A percentile compares a stretch with the other conserved stretches of the same genome.
Evolutionary conservation across 64 coral and sea anemone genomes (phyloP).

Genomic region (Trachythela sp.): DNA sequence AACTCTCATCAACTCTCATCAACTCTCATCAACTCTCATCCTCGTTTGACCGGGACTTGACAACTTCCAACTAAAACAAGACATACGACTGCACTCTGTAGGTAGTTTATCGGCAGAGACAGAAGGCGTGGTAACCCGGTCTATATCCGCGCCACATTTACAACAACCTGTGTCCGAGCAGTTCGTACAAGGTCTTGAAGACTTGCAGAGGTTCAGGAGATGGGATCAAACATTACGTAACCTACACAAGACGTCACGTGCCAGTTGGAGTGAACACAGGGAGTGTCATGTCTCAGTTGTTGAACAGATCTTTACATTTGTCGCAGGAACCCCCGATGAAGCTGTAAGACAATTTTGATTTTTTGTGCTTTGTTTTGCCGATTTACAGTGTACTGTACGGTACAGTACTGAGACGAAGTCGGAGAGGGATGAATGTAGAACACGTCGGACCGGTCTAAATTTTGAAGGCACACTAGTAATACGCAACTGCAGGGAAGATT

Average conservation of each 20-base stretch:
- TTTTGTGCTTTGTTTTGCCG: too few species aligned
- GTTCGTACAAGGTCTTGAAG: neutral
- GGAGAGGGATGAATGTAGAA: too few species aligned
- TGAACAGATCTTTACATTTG: conserved; percentile 82
- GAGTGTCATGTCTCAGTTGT: conserved; percentile 13
- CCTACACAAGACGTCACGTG: neutral
- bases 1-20: too few species aligned
- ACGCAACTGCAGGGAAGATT: too few species aligned
- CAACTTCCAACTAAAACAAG: neutral
- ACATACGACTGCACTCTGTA: neutral
- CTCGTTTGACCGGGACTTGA: too few species aligned
- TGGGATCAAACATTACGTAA: conserved; percentile 24
- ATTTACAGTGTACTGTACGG: too few species aligned
- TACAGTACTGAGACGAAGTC: too few species aligned
- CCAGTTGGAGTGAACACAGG: neutral
- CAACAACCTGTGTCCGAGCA: neutral
- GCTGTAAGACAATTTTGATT: conserved; percentile 51
- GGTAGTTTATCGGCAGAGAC: neutral
- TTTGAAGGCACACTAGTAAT: too few species aligned
- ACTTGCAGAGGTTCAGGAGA: neutral
- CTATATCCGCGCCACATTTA: neutral
- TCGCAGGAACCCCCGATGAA: conserved; percentile 81
- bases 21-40: too few species aligned
- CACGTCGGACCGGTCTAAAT: too few species aligned
- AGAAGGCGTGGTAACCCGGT: neutral